Evolutionary conservation across 2,888 invertebrate genomes (phyloP).

Genomic region (Microctonus aethiopoides): DNA sequence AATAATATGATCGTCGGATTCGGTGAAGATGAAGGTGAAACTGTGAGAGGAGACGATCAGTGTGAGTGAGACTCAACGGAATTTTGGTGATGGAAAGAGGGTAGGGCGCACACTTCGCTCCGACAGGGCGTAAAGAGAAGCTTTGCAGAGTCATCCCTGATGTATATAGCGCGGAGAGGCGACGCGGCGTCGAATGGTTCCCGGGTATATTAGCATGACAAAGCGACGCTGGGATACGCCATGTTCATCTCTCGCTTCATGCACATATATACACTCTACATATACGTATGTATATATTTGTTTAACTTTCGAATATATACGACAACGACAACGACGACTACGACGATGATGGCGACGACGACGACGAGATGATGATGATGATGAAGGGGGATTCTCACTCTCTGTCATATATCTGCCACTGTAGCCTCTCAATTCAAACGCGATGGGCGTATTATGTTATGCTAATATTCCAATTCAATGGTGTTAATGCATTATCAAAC

Average conservation of each 20-base stretch:
- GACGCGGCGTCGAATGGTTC: constrained; percentile 55
- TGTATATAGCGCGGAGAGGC: constrained; percentile 32
- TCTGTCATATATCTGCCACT: constrained; percentile 13
- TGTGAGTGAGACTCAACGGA: constrained; percentile 19
- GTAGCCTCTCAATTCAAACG: constrained; percentile 65
- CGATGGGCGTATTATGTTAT: constrained; percentile 67
- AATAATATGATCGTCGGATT: constrained; percentile 27
- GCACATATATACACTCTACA: constrained; percentile 55
- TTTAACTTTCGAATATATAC: too few relatives aligned
- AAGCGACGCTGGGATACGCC: constrained; percentile 65
- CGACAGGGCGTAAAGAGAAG: constrained; percentile 46
- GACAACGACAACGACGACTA: constrained; percentile 12
- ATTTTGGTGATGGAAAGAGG: constrained; percentile 20
- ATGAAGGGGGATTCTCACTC: constrained; percentile 15
- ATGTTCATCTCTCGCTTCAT: constrained; percentile 47
- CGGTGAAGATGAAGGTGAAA: constrained; percentile 21
- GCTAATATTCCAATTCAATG: constrained; percentile 65
- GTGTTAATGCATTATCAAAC: constrained; percentile 67
- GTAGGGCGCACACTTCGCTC: constrained; percentile 33
- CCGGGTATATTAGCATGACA: constrained; percentile 65
- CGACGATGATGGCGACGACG: constrained; percentile 35
- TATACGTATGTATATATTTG: neutral
- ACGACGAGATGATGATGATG: neutral
- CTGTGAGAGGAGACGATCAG: neutral
- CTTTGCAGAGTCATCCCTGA: constrained; percentile 57